Evolutionary conservation across 2,113 vertebrate species (phyloP).

Genomic region (Fulmarus glacialis): DNA sequence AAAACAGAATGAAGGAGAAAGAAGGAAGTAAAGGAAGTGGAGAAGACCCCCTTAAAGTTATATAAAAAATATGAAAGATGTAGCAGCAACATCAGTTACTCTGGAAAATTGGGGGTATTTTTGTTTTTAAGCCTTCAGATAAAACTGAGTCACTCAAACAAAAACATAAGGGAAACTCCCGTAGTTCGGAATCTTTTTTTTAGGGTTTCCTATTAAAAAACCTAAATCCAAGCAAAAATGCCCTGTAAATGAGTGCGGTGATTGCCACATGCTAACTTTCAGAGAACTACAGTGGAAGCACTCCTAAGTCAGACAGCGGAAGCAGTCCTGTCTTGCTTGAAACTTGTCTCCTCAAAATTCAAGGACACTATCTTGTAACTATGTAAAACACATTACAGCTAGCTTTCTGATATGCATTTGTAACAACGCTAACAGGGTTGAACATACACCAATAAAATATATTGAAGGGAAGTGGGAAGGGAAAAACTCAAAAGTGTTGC

Average conservation of each 20-base stretch:
- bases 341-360: background rate
- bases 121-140: background rate
- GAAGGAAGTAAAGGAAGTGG: background rate
- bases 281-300: background rate
- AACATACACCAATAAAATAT: background rate
- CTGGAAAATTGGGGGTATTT: background rate
- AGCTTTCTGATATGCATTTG: background rate
- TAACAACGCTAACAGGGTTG: background rate
- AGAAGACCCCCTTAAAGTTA: background rate
- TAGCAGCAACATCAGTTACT: background rate
- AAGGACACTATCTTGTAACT: background rate
- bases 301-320: background rate
- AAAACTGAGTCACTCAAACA: background rate
- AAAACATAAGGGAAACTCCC: background rate
- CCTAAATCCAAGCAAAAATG: background rate
- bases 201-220: background rate
- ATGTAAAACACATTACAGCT: background rate
- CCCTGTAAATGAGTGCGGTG: background rate
- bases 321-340: background rate
- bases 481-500: background rate
- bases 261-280: background rate
- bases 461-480: background rate
- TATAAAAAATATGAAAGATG: background rate
- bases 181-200: background rate
- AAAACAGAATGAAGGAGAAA: background rate